A percentile compares a stretch with the other conserved stretches of the same genome.
phyloP scores from a whole-genome alignment of 2,888 invertebrate species.

The Spisula subtruncata region DNA sequence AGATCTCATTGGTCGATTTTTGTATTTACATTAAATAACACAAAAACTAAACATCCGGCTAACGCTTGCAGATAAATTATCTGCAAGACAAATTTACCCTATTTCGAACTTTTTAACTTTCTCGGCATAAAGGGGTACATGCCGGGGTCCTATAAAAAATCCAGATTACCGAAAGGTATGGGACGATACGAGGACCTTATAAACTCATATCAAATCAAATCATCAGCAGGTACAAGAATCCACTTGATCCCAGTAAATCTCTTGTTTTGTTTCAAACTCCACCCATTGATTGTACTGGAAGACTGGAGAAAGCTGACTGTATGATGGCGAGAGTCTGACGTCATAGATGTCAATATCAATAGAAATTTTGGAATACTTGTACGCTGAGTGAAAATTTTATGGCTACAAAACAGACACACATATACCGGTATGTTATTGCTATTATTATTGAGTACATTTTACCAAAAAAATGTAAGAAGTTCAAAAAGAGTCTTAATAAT shows the following conservation, averaged over 20 bases:
- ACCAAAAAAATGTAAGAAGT: neutral
- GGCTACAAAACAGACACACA: neutral
- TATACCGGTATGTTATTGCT: too few relatives aligned
- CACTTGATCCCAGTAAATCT: neutral
- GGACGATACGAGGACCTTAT: too few relatives aligned
- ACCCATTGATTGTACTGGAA: neutral
- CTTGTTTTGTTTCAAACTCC: neutral
- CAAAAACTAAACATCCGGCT: too few relatives aligned
- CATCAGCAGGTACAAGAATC: constrained; percentile 11
- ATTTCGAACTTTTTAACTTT: too few relatives aligned
- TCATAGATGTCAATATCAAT: neutral
- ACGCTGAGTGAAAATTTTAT: neutral
- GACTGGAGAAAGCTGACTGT: neutral
- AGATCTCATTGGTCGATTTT: too few relatives aligned
- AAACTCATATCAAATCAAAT: too few relatives aligned
- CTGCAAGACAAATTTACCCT: too few relatives aligned
- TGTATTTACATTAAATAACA: too few relatives aligned
- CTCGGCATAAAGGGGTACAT: too few relatives aligned
- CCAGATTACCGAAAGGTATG: too few relatives aligned
- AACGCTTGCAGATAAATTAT: too few relatives aligned
- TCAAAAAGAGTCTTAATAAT: neutral
- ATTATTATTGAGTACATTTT: neutral
- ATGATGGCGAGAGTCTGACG: neutral
- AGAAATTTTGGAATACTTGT: neutral
- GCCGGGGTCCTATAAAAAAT: too few relatives aligned